Evolutionary conservation across 1,140 invertebrate genomes (phyloP).

Genomic region (Hycleus phaleratus): DNA sequence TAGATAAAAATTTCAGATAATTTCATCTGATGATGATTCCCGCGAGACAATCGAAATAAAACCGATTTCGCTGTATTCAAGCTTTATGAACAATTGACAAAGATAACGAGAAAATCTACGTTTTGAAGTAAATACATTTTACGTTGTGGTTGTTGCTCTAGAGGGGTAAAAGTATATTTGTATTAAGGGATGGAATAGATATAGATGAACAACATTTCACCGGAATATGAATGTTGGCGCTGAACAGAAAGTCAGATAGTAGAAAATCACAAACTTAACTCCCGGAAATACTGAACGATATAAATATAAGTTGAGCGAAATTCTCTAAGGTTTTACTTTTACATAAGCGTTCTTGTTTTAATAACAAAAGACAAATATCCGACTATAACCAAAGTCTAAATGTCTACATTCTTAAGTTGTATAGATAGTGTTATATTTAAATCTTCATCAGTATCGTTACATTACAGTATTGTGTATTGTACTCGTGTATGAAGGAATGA

Average conservation of each 20-base stretch:
- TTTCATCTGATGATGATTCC: not conserved
- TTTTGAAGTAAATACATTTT: not conserved
- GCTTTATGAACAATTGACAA: conserved; percentile 13
- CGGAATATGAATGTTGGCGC: conserved; percentile 13
- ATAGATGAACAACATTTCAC: not conserved
- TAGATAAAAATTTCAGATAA: no score
- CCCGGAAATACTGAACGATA: conserved; percentile 5
- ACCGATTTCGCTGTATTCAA: conserved; percentile 7
- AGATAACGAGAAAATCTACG: conserved; percentile 15
- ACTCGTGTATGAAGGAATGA: no score
- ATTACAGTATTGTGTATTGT: no score
- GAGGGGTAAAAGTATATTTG: no score
- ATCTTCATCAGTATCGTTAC: not conserved
- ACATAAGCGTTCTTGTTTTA: conserved; percentile 10
- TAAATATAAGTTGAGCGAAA: conserved; percentile 11
- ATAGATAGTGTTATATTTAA: not conserved
- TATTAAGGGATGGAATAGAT: no score
- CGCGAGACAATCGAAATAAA: conserved; percentile 6
- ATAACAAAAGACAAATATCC: conserved; percentile 8
- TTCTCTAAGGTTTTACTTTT: conserved; percentile 1
- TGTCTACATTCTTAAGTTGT: not conserved
- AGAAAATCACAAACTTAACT: conserved; percentile 14
- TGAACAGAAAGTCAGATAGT: conserved; percentile 14
- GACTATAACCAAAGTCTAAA: no score
- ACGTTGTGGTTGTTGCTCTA: no score